phyloP scores from a whole-genome alignment of 2,797 vertebrate species.

The Tolypeutes matacus region DNA sequence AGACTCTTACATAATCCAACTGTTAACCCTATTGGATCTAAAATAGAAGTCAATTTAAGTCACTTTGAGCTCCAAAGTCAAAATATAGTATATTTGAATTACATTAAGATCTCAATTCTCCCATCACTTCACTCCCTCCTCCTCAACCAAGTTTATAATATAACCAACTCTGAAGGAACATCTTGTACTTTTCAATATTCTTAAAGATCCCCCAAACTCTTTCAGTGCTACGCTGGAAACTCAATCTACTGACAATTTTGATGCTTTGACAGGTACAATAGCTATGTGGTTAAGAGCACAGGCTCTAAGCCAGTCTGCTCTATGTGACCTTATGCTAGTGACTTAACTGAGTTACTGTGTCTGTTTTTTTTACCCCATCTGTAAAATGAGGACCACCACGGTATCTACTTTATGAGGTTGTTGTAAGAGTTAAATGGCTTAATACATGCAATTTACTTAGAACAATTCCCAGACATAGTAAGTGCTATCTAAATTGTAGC shows the following conservation, averaged over 20 bases:
- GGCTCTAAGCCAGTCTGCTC: too few species aligned
- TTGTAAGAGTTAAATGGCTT: background rate
- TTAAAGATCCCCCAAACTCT: constrained; percentile 50
- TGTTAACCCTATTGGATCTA: background rate
- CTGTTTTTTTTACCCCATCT: too few species aligned
- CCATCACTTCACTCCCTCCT: background rate
- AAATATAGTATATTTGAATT: constrained; percentile 54
- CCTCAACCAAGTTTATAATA: constrained; percentile 48
- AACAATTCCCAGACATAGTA: background rate
- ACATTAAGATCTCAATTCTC: background rate
- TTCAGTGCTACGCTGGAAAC: background rate
- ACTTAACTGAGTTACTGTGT: too few species aligned
- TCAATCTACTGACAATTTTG: background rate
- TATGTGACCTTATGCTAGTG: too few species aligned
- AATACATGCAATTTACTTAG: background rate
- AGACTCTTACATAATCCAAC: constrained; percentile 41
- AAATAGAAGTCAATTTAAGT: constrained; percentile 58
- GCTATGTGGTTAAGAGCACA: background rate
- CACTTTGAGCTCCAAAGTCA: constrained; percentile 52
- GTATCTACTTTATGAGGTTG: background rate
- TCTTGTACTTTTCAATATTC: constrained; percentile 36
- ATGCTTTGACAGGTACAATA: background rate
- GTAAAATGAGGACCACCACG: too few species aligned
- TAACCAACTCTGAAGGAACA: constrained; percentile 30
- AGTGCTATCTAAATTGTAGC: background rate